phyloP scores from a whole-genome alignment of 2,797 vertebrate genomes.

The Sus cebifrons region DNA sequence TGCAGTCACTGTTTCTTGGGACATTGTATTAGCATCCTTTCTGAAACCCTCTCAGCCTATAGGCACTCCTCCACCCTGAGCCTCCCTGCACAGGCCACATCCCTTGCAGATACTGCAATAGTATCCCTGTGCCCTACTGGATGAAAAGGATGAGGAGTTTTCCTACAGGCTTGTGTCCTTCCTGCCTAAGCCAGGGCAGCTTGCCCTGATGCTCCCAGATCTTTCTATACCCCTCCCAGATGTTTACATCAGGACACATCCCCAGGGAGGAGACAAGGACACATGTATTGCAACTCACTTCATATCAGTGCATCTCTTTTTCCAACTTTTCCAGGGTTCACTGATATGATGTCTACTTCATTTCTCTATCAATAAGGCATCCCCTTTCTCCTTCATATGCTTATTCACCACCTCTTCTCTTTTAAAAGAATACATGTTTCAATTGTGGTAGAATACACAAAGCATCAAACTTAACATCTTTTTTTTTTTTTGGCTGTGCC shows the following conservation, averaged over 20 bases:
- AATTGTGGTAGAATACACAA: not conserved
- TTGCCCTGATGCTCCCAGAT: not conserved
- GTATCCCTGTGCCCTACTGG: not conserved
- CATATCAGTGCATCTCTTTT: not conserved
- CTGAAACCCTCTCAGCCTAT: not conserved
- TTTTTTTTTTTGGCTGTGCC: too few relatives aligned
- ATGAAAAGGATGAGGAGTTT: not conserved
- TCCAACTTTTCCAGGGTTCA: not conserved
- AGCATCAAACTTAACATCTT: not conserved
- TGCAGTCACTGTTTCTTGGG: not conserved
- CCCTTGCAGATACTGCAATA: not conserved
- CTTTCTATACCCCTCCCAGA: fast-evolving
- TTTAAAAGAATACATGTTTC: not conserved
- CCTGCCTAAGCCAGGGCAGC: not conserved
- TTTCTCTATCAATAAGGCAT: not conserved
- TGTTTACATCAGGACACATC: not conserved
- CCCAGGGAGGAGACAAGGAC: not conserved
- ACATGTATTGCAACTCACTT: not conserved
- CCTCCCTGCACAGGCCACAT: too few relatives aligned
- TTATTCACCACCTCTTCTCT: not conserved
- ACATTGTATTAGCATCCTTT: not conserved
- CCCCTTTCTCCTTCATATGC: not conserved
- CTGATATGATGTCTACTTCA: not conserved
- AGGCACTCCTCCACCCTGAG: not conserved
- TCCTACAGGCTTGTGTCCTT: not conserved